These are phyloP conservation scores for Dreissena rostriformis DNA, from an alignment of 1,140 invertebrate genomes.

Conservation along the genomic window DNA sequence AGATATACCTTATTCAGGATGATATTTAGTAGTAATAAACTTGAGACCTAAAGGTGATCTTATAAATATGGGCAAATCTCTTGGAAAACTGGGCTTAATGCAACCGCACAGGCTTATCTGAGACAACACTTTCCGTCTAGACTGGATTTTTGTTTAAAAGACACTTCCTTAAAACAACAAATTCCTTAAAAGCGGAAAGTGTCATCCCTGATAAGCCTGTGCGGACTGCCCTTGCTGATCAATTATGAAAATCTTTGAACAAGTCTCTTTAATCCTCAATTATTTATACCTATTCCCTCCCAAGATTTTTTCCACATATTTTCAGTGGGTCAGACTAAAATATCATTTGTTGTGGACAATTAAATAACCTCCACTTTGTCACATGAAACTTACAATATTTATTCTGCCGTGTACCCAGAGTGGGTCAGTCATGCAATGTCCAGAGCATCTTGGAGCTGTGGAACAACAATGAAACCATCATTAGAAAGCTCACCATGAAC, in stretches of 20 bases:
- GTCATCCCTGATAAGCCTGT: no score
- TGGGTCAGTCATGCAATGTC: conserved; percentile 63
- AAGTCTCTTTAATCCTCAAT: neutral
- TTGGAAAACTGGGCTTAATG: neutral
- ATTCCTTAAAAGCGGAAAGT: no score
- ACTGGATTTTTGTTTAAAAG: no score
- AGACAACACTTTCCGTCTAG: no score
- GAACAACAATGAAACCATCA: conserved; percentile 66
- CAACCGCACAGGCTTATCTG: no score
- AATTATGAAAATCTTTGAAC: neutral
- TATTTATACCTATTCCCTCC: neutral
- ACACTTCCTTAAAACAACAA: no score
- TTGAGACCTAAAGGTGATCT: neutral
- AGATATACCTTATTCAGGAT: neutral
- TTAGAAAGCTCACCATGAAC: conserved; percentile 57
- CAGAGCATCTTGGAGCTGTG: conserved; percentile 73
- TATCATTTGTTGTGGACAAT: neutral
- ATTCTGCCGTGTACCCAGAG: conserved; percentile 54
- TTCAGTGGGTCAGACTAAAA: neutral
- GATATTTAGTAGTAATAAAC: neutral
- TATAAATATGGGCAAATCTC: neutral
- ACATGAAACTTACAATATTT: neutral
- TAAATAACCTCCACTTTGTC: neutral
- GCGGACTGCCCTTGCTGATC: no score
- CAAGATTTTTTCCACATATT: neutral